phyloP scores from a whole-genome alignment of 2,888 invertebrate genomes.

The Dromius quadrimaculatus region DNA sequence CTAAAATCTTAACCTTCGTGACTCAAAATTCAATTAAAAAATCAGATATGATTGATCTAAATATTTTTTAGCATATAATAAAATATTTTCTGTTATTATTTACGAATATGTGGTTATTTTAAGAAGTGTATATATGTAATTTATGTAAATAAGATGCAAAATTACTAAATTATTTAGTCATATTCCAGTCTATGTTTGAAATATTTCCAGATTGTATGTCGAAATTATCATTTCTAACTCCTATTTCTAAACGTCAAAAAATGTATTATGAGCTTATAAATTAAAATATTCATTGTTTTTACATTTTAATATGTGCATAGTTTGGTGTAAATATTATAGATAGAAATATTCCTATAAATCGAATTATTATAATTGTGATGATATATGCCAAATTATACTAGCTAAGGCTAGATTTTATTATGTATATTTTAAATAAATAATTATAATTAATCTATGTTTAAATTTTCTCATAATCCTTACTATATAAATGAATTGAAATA shows the following conservation, averaged over 20 bases:
- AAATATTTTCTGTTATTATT: too few species aligned
- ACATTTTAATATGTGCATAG: conserved; percentile 48
- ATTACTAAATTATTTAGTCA: conserved; percentile 33
- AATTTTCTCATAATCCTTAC: conserved; percentile 2
- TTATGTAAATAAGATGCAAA: conserved; percentile 42
- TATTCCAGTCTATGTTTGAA: conserved; percentile 38
- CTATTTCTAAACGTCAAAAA: conserved; percentile 36
- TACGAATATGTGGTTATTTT: background rate
- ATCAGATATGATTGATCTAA: too few species aligned
- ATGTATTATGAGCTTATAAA: conserved; percentile 51
- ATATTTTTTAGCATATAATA: too few species aligned
- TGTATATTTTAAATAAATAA: conserved; percentile 68
- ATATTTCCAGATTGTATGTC: conserved; percentile 39
- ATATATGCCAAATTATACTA: conserved; percentile 65
- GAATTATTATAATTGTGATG: conserved; percentile 67
- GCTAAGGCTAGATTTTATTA: conserved; percentile 67
- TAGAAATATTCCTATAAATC: conserved; percentile 62
- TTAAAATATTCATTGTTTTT: conserved; percentile 48
- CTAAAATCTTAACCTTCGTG: too few species aligned
- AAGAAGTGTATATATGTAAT: conserved; percentile 7
- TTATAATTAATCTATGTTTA: conserved; percentile 43
- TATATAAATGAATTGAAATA: too few species aligned
- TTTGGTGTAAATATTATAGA: conserved; percentile 57
- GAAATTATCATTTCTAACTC: conserved; percentile 24
- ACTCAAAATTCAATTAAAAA: too few species aligned